phyloP scores from a whole-genome alignment of 30 jellyfish, hydroid and myxozoan species.

The Nemopilema nomurai region DNA sequence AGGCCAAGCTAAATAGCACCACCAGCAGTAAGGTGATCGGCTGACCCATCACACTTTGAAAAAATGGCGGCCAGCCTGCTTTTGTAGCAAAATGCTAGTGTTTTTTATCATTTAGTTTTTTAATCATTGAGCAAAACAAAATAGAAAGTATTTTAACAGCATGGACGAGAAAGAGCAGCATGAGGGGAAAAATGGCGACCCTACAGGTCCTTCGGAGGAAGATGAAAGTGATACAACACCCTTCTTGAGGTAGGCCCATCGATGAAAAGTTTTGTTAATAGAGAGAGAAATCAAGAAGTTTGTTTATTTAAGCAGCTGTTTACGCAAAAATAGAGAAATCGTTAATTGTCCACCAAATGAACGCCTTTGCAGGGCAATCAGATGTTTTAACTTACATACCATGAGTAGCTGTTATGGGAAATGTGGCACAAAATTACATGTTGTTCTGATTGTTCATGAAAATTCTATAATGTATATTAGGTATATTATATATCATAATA shows the following conservation, averaged over 20 bases:
- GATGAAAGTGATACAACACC: conserved; percentile 67
- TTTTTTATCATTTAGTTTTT: background rate
- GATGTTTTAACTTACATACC: too few species aligned
- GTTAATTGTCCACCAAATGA: too few species aligned
- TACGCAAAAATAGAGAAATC: too few species aligned
- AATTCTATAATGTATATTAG: too few species aligned
- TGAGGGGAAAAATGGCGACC: background rate
- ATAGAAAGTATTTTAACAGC: background rate
- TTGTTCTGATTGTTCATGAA: too few species aligned
- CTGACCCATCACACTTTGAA: background rate
- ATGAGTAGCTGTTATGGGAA: too few species aligned
- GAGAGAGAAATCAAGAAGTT: background rate
- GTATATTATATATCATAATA: too few species aligned
- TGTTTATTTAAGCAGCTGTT: too few species aligned
- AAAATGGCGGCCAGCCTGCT: background rate
- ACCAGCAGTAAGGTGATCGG: background rate
- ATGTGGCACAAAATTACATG: too few species aligned
- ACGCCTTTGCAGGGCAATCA: too few species aligned
- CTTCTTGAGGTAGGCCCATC: conserved; percentile 57
- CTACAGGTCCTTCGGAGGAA: conserved; percentile 29
- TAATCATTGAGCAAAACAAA: too few species aligned
- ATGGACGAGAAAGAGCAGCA: conserved; percentile 12
- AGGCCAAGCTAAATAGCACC: background rate
- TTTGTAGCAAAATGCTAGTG: background rate
- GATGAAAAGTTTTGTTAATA: background rate